Percentiles rank a stretch among this genome's conserved stretches.
Conservation (phyloP, 1,140 invertebrate species). For the Drosophila obscura region DNA sequence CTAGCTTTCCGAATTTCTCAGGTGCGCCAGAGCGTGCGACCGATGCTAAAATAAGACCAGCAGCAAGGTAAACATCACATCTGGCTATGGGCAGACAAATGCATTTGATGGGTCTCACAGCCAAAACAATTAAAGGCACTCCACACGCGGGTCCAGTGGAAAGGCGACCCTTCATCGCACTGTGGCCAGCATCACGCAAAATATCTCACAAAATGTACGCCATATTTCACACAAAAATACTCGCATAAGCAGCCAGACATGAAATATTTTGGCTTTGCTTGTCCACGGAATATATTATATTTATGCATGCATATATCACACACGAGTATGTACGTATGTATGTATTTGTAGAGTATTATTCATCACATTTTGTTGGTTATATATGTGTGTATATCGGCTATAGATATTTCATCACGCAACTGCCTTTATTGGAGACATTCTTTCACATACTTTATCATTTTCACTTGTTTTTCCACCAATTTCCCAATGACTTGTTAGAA, state of each 20-base stretch:
- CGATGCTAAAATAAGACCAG: conserved; percentile 51
- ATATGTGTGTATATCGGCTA: conserved; percentile 1
- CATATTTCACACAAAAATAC: conserved; percentile 42
- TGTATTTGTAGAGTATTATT: conserved; percentile 38
- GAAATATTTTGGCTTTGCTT: conserved; percentile 53
- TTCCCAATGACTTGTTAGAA: conserved; percentile 36
- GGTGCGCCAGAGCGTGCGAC: conserved; percentile 45
- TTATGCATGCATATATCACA: conserved; percentile 19
- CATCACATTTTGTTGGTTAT: conserved; percentile 34
- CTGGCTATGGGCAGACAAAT: conserved; percentile 38
- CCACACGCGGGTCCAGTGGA: conserved; percentile 23
- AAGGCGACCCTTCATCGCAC: conserved; percentile 16
- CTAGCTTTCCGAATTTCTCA: conserved; percentile 20
- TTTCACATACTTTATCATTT: conserved; percentile 75
- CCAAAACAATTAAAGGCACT: conserved; percentile 38
- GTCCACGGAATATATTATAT: conserved; percentile 38
- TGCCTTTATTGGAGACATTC: conserved; percentile 51
- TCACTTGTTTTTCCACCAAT: conserved; percentile 30
- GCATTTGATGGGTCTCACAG: conserved; percentile 46
- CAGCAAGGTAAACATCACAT: conserved; percentile 53
- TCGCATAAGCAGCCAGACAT: conserved; percentile 11
- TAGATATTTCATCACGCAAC: conserved; percentile 44
- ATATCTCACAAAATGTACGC: conserved; percentile 44
- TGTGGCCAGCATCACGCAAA: conserved; percentile 16
- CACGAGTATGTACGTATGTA: conserved; percentile 5